Evolutionary conservation across 2,113 vertebrate species (phyloP), one percentile per base, ranked within the genome.

Genomic region (Echinops telfairi): DNA sequence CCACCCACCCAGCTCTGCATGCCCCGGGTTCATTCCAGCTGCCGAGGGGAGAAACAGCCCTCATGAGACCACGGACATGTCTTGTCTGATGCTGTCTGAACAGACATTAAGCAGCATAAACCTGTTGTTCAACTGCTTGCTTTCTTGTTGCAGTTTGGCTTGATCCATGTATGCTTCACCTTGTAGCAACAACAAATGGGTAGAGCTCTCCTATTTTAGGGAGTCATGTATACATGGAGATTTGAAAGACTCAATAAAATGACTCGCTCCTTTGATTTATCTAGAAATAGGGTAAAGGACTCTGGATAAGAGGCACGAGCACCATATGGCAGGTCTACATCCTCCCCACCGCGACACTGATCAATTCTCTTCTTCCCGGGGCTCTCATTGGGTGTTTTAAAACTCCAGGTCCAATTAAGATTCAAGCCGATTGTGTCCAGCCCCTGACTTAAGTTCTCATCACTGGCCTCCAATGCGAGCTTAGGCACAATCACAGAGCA

Each of bases 401-500:
- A 2, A 53, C 12, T 15, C 19, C 25, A 62, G 47, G 27, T 15
- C 88, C 40, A 70, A 83, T 40, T 78, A 76, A 75, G 85, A 60
- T 83, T 86, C 47, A 86, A 16, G 36, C 36, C 92, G 53, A 83
- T 8, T 36, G 83, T 73, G 2, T 43, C 58, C 77, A 64, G 23
- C 9, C 83, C 16, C 15, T 88, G 7, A 73, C 38, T 36, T 81
- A 73, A 94, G 86, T 60, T 83, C 40, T 86, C 66, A 83, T n/a
- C 64, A 78, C 60, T 22, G 43, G 36, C 93, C 82, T 6, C 84
- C 40, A 40, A 40, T 40, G 40, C 3, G 40, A 3, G 40, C 40
- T 40, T 40, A 40, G 40, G 40, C 40, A 40, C 40, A 40, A 40
- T 40, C 40, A 40, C 4, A 40, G 40, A 40, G n/a, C n/a, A n/a